Evolutionary conservation across 2,797 vertebrate species (phyloP).

Genomic region (Chelmon rostratus): DNA sequence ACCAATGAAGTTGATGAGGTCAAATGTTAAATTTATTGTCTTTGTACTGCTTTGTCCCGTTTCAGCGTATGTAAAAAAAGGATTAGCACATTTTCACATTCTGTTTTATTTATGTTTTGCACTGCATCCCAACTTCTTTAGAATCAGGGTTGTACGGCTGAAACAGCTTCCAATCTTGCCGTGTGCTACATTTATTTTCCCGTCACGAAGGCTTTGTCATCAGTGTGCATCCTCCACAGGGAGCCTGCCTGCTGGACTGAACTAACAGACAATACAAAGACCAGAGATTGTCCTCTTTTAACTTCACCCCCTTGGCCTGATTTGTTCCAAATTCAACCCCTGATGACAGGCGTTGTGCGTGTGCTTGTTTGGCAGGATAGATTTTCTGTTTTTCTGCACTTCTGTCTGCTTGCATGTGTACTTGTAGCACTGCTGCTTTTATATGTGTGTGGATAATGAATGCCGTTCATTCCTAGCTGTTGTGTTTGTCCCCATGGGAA

Average conservation of each 20-base stretch:
- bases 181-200: conserved; percentile 38
- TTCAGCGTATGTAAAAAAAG: too few species aligned
- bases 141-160: background rate
- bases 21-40: too few species aligned
- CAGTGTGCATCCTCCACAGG: conserved; percentile 29
- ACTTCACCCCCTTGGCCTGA: conserved; percentile 55
- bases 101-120: too few species aligned
- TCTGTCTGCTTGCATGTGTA: conserved; percentile 51
- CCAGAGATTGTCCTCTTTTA: conserved; percentile 61
- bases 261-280: conserved; percentile 59
- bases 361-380: conserved; percentile 39
- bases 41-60: too few species aligned
- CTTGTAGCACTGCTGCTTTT: conserved; percentile 47
- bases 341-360: conserved; percentile 33
- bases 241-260: conserved; percentile 40
- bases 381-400: conserved; percentile 56
- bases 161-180: conserved; percentile 18
- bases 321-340: conserved; percentile 66
- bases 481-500: conserved; percentile 62
- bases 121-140: too few species aligned
- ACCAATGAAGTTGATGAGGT: too few species aligned
- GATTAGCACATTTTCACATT: too few species aligned
- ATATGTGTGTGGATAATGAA: conserved; percentile 62
- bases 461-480: conserved; percentile 58
- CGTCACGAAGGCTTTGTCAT: conserved; percentile 36